Base-by-base conservation (phyloP, 1,140 invertebrate genomes). In the Cydia fagiglandana region DNA sequence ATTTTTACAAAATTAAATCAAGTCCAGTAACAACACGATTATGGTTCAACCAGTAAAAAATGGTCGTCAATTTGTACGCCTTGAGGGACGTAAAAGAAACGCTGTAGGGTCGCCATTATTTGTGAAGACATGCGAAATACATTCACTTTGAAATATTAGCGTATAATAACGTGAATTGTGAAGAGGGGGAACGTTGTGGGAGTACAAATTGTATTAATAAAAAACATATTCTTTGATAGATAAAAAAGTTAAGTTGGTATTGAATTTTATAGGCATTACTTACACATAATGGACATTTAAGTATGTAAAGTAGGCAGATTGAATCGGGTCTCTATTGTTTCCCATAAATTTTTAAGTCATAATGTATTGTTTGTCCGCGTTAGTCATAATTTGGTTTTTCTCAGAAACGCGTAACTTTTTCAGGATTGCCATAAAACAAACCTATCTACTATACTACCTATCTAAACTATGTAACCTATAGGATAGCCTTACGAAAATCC, bases 61-160 rank as follows among this genome's bases (percentile, higher is more conserved):
- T 34, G 30, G 12, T 30, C 0, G 15, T 45, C 66, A 70, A 70
- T 70, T 70, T 70, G 66, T 38, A n/a, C 15, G 61, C 64, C 64
- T 38, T n/a, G 64, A 68, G 64, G 30, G 30, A 68, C 64, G 56
- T 61, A 12, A 61, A 66, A 34, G 66, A 38, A 38, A 4, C 66
- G 34, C 66, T 12, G 64, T 68, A 68, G 64, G 30, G 64, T 68
- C 1, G n/a, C 66, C 34, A 70, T 70, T 70, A 70, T 70, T 70
- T 17, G 66, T n/a, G 30, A 41, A 70, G 30, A 70, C n/a, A 38
- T 45, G 66, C 30, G 66, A 30, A 70, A 38, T 38, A 41, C 30
- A 20, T 38, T 70, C 17, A 70, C 66, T 70, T n/a, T 20, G 66
- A 38, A 70, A 38, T 38, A 70, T 66, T 66, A 66, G 64, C 64